Evolutionary conservation across 2,888 invertebrate genomes (phyloP), one percentile per base, ranked within the genome.

Genomic region (Labia minor): DNA sequence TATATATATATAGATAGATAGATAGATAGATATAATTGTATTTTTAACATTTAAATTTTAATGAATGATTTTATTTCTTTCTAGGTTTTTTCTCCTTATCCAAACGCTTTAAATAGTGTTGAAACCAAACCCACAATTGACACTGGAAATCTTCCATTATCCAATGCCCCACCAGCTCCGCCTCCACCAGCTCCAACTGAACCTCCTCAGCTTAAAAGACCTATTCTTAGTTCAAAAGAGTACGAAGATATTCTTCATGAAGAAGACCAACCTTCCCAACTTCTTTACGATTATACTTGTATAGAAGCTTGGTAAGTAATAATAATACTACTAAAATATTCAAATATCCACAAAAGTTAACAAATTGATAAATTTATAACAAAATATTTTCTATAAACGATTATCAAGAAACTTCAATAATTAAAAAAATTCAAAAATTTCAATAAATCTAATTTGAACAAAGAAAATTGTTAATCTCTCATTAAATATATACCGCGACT

Each of bases 221-320:
- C 95, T 49, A 80, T 85, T 70, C 82, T 95, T 73, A 86, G 85
- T 65, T 85, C 86, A 64, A 87, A 87, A 74, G 90, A 90, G 74
- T 86, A 88, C 72, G 91, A 93, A 73, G 85, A 85, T 68, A 87
- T 88, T 73, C 82, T 89, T 66, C 84, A 88, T 21, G 92, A 92
- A 73, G 92, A 94, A 76, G 73, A 74, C 21, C 86, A 86, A 73
- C 85, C 87, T 67, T 82, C 90, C 71, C 87, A 90, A 72, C 84
- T 89, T 80, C 83, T 96, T 19, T 95, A 95, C 78, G 94, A 95
- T 79, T 94, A 93, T 80, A 84, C 90, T 72, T 86, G 87, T 73
- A 83, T 91, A 72, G 85, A 90, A 76, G 89, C 88, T 62, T 94
- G 93, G 94, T 90, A 75, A 82, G 85, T 80, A 65, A 62, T 65